Percentiles rank a stretch among this genome's conserved stretches.
phyloP scores from a whole-genome alignment of 2,888 invertebrate species.

The Morpho achilles region DNA sequence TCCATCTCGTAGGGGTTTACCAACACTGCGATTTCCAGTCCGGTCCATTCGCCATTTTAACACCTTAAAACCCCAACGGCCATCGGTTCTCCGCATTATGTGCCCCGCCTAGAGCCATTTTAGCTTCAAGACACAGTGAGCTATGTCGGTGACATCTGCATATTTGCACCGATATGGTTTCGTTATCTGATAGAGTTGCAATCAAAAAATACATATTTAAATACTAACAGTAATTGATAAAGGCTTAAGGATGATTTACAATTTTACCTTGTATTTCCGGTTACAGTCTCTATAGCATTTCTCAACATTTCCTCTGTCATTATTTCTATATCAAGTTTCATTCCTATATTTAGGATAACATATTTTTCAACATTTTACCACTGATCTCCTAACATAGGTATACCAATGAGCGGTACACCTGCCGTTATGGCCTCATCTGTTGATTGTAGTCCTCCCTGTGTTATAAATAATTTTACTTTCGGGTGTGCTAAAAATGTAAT shows the following conservation, averaged over 20 bases:
- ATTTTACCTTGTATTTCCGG: conserved; percentile 35
- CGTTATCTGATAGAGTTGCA: too few species aligned
- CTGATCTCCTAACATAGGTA: conserved; percentile 10
- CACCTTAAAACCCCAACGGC: too few species aligned
- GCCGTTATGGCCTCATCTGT: conserved; percentile 9
- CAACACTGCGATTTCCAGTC: too few species aligned
- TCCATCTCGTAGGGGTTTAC: too few species aligned
- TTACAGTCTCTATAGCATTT: conserved; percentile 34
- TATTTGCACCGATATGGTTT: too few species aligned
- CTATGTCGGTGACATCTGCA: too few species aligned
- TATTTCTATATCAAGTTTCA: conserved; percentile 39
- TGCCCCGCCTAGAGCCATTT: too few species aligned
- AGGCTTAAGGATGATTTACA: not conserved
- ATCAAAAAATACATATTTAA: too few species aligned
- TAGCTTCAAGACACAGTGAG: too few species aligned
- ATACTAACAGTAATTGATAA: too few species aligned
- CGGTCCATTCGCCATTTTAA: too few species aligned
- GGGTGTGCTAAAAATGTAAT: conserved; percentile 1
- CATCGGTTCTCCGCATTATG: too few species aligned
- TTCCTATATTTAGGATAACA: conserved; percentile 40
- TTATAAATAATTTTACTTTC: conserved; percentile 6
- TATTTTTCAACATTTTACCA: conserved; percentile 5
- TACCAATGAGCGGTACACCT: conserved; percentile 6
- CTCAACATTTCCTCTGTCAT: conserved; percentile 37
- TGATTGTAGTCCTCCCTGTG: conserved; percentile 31